These are phyloP conservation scores for Drosophila sp. DNA, from an alignment of 1,140 invertebrate species.

Conservation along the genomic window DNA sequence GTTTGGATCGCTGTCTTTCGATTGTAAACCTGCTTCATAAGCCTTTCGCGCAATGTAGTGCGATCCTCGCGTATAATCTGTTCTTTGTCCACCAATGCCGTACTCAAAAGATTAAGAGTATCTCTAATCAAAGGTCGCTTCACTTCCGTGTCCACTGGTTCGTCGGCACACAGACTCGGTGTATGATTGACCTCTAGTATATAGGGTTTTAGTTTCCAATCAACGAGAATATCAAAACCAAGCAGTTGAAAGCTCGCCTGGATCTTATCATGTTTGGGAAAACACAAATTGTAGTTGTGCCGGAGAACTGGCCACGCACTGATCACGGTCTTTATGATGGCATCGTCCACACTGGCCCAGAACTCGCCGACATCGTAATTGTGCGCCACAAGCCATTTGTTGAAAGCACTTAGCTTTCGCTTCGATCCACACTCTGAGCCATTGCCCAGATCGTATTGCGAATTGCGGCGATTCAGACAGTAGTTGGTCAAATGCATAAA, in stretches of 20 bases:
- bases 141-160: slow-evolving; percentile 91
- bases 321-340: slow-evolving; percentile 94
- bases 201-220: slow-evolving; percentile 91
- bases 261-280: slow-evolving; percentile 91
- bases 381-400: slow-evolving; percentile 88
- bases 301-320: slow-evolving; percentile 93
- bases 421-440: slow-evolving; percentile 91
- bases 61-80: slow-evolving; percentile 90
- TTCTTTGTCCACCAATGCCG: slow-evolving; percentile 90
- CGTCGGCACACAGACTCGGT: slow-evolving; percentile 94
- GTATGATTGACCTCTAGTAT: slow-evolving; percentile 96
- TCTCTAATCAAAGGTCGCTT: slow-evolving; percentile 92
- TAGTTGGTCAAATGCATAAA: slow-evolving; percentile 99
- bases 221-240: slow-evolving; percentile 94
- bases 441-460: slow-evolving; percentile 85
- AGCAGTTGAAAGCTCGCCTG: slow-evolving; percentile 95
- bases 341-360: slow-evolving; percentile 92
- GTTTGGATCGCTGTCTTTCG: slow-evolving; percentile 85
- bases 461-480: slow-evolving; percentile 95
- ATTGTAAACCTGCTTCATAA: slow-evolving; percentile 42
- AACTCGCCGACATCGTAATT: slow-evolving; percentile 89
- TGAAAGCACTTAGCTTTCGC: slow-evolving; percentile 92
- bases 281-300: slow-evolving; percentile 94
- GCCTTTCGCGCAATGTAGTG: slow-evolving; percentile 30
- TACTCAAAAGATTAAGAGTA: slow-evolving; percentile 92